Evolutionary conservation across 2,888 invertebrate genomes (phyloP).

Genomic region (Cremastobaeus sp.): DNA sequence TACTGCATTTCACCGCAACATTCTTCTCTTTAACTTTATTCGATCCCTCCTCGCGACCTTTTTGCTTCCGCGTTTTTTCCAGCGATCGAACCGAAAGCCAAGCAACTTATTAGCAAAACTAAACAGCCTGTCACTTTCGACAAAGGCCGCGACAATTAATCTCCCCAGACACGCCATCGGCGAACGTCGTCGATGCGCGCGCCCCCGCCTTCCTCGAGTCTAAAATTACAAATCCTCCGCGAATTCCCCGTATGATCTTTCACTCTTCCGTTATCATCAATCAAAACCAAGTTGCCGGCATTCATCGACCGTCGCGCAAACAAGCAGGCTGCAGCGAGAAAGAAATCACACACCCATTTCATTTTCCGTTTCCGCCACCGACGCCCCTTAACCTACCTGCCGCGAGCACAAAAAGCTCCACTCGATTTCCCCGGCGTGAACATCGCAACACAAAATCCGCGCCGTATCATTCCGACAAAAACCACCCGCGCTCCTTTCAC

Average conservation of each 20-base stretch:
- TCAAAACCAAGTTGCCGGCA: slow-evolving; percentile 45
- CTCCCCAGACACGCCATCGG: no score
- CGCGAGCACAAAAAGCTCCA: slow-evolving; percentile 25
- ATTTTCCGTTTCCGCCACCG: slow-evolving; percentile 40
- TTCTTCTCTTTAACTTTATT: no score
- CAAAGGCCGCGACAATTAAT: no score
- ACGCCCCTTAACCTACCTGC: slow-evolving; percentile 23
- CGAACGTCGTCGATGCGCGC: no score
- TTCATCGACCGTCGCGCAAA: slow-evolving; percentile 35
- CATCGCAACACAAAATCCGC: slow-evolving; percentile 35
- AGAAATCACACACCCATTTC: slow-evolving; percentile 37
- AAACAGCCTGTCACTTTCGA: no score
- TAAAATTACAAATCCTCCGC: slow-evolving; percentile 7
- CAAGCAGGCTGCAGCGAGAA: slow-evolving; percentile 31
- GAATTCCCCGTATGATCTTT: slow-evolving; percentile 18
- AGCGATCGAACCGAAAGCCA: no score
- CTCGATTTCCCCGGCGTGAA: slow-evolving; percentile 31
- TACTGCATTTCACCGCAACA: no score
- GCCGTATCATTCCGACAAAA: slow-evolving; percentile 44
- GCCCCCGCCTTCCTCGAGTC: no score
- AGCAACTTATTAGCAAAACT: no score
- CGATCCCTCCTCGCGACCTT: no score
- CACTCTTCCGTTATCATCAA: slow-evolving; percentile 41
- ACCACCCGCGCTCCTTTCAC: slow-evolving; percentile 32
- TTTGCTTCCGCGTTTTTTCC: no score